These are phyloP conservation scores for Protosalanx chinensis DNA, from an alignment of 2,797 vertebrate genomes.

Conservation along the genomic window DNA sequence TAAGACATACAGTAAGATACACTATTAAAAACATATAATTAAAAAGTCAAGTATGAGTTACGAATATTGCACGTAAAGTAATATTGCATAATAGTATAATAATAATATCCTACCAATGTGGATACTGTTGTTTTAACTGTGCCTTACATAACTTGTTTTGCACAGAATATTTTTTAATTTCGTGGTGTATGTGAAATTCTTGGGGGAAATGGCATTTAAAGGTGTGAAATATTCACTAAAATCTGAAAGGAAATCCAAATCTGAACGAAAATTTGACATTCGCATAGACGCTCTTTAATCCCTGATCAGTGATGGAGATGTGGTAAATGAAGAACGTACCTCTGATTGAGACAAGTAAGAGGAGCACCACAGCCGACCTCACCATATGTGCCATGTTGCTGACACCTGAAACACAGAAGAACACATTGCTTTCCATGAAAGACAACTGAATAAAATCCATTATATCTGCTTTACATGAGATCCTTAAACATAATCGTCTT, in stretches of 20 bases:
- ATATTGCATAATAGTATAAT: too few species aligned
- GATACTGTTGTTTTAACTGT: neutral
- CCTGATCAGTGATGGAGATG: neutral
- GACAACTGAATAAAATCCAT: neutral
- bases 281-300: neutral
- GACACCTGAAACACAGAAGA: conserved; percentile 41
- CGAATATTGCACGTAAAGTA: too few species aligned
- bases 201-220: too few species aligned
- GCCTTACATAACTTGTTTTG: neutral
- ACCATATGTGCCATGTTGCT: conserved; percentile 50
- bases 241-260: too few species aligned
- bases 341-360: conserved; percentile 43
- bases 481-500: too few species aligned
- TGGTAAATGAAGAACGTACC: conserved; percentile 47
- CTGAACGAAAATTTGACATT: too few species aligned
- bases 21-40: too few species aligned
- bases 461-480: too few species aligned
- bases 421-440: neutral
- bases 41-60: too few species aligned
- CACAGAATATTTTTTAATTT: neutral
- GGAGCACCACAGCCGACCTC: conserved; percentile 42
- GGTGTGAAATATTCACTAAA: too few species aligned
- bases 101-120: neutral
- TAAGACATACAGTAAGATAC: too few species aligned
- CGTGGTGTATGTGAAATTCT: too few species aligned